Percentiles rank a stretch among this genome's conserved stretches.
These are phyloP conservation scores for Himalopsyche japonica DNA, from an alignment of 2,888 invertebrate genomes.

Conservation along the genomic window DNA sequence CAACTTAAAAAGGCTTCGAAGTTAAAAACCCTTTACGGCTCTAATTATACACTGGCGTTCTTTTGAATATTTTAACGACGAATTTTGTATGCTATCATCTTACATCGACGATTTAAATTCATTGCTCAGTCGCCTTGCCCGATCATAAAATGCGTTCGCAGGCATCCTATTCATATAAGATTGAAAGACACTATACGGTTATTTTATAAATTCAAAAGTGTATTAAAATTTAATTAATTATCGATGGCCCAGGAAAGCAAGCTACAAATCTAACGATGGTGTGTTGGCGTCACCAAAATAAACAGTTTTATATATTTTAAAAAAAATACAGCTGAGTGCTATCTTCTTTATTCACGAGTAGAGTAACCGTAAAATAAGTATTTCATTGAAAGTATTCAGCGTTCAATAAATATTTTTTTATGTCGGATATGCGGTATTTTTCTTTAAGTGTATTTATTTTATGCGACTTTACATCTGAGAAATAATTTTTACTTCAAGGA, in stretches of 20 bases:
- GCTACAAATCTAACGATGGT: neutral
- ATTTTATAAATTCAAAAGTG: neutral
- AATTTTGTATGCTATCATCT: constrained; percentile 11
- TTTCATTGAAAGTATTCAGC: neutral
- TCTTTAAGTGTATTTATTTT: neutral
- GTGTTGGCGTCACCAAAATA: neutral
- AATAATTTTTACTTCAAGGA: neutral
- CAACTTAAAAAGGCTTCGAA: constrained; percentile 20
- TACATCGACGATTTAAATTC: neutral
- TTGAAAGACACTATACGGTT: neutral
- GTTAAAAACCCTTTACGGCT: constrained; percentile 29
- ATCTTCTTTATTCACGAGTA: neutral
- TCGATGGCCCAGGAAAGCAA: neutral
- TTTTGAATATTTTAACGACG: constrained; percentile 35
- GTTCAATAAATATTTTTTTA: neutral
- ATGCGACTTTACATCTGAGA: neutral
- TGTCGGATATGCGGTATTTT: neutral
- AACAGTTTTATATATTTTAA: neutral
- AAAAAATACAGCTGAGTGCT: neutral
- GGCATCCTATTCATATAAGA: neutral
- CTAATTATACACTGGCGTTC: constrained; percentile 32
- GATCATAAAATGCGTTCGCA: neutral
- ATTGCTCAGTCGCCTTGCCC: neutral
- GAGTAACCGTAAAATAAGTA: no score
- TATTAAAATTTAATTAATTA: neutral